Evolutionary conservation across 2,113 vertebrate genomes (phyloP).

Genomic region (Lepisosteus osseus): DNA sequence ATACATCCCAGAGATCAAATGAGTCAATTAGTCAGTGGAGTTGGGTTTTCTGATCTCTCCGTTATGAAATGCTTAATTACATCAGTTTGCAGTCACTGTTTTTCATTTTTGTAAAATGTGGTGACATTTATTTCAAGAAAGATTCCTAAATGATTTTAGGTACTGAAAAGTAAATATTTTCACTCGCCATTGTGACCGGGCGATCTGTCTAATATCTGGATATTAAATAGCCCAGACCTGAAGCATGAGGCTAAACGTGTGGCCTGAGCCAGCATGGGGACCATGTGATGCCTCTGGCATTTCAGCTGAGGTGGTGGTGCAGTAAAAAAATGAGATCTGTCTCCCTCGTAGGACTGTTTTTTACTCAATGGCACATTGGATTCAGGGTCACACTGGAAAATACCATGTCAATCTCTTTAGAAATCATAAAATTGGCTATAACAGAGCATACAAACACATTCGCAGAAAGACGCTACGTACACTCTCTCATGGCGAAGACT

Average conservation of each 20-base stretch:
- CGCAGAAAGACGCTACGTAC: too few species aligned
- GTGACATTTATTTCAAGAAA: neutral
- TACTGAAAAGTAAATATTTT: neutral
- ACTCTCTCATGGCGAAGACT: too few species aligned
- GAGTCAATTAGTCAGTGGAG: conserved; percentile 10
- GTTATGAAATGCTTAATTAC: conserved; percentile 15
- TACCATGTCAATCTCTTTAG: neutral
- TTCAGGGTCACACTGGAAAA: neutral
- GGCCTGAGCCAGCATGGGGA: neutral
- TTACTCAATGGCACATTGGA: neutral
- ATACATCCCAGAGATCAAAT: neutral
- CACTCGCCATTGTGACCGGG: neutral
- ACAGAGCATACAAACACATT: too few species aligned
- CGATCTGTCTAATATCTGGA: neutral
- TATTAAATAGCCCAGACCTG: neutral
- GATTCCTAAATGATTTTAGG: neutral
- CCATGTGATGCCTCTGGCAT: neutral
- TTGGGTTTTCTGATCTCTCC: neutral
- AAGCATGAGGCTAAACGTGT: neutral
- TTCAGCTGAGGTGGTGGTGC: neutral
- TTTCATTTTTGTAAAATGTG: neutral
- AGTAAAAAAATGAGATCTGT: neutral
- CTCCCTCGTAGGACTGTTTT: neutral
- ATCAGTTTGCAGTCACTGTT: neutral
- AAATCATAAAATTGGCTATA: too few species aligned